A percentile compares a stretch with the other conserved stretches of the same genome.
Conservation (phyloP, 2,888 invertebrate genomes). For the Idaea dimidiata region DNA sequence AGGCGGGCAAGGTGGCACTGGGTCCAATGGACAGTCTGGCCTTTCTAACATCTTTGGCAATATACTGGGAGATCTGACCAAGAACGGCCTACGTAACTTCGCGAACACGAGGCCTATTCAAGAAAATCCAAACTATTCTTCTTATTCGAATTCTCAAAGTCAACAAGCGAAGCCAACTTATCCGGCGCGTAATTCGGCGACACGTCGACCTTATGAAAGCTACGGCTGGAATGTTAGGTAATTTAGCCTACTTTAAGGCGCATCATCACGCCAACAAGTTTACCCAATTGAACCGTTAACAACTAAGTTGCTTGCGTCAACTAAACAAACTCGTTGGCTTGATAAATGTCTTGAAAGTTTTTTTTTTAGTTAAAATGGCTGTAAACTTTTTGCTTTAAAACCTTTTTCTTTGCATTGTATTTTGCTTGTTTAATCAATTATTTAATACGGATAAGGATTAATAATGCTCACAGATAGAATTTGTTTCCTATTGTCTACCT, state of each 20-base stretch:
- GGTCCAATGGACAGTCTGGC: conserved; percentile 26
- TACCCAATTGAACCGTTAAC: neutral
- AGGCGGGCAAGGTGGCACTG: conserved; percentile 12
- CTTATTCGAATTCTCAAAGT: conserved; percentile 64
- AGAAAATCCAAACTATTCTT: conserved; percentile 70
- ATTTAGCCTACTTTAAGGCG: conserved; percentile 39
- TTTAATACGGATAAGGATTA: neutral
- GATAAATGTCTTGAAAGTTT: neutral
- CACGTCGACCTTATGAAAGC: conserved; percentile 55
- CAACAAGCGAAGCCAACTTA: conserved; percentile 60
- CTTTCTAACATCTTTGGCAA: conserved; percentile 65
- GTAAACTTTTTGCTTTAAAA: neutral
- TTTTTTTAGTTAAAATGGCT: neutral
- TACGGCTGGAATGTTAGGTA: conserved; percentile 78
- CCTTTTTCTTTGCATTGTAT: neutral
- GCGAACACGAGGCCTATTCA: conserved; percentile 71
- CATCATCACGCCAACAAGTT: too few relatives aligned
- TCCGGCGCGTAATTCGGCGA: conserved; percentile 52
- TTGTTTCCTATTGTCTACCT: neutral
- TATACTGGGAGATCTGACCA: conserved; percentile 61
- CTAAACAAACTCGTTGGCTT: too few relatives aligned
- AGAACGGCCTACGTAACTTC: conserved; percentile 54
- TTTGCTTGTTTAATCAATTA: neutral
- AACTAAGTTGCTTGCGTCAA: too few relatives aligned
- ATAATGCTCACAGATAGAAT: neutral